Percentiles rank a stretch among this genome's conserved stretches.
Evolutionary conservation across 2,113 vertebrate species (phyloP).

Genomic region (Nannospalax galili): DNA sequence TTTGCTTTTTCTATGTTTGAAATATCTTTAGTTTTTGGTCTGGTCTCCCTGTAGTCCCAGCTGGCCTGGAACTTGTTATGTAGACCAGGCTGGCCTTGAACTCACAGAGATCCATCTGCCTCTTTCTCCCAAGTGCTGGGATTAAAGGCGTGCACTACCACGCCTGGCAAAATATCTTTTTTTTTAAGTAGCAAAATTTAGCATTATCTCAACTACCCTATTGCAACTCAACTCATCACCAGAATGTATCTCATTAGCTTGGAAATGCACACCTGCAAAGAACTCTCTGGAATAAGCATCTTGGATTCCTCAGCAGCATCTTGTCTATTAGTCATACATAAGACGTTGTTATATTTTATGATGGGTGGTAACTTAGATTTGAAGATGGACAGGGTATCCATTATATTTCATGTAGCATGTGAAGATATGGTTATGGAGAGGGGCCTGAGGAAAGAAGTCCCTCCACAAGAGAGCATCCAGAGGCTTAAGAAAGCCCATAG

Average conservation of each 20-base stretch:
- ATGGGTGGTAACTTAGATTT: not conserved
- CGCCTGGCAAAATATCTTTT: too few relatives aligned
- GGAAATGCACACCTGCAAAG: not conserved
- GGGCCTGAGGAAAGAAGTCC: rapidly evolving
- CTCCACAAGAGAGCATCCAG: not conserved
- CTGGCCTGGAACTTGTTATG: too few relatives aligned
- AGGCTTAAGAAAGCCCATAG: not conserved
- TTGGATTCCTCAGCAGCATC: not conserved
- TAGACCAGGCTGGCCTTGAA: too few relatives aligned
- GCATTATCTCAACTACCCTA: not conserved
- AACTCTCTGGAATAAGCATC: not conserved
- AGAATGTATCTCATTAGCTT: not conserved
- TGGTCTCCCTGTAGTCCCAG: too few relatives aligned
- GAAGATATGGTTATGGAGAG: too few relatives aligned
- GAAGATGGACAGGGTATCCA: not conserved
- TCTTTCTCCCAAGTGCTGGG: too few relatives aligned
- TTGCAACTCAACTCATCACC: not conserved
- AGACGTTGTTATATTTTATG: not conserved
- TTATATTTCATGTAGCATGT: not conserved
- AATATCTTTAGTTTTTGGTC: not conserved
- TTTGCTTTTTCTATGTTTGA: not conserved
- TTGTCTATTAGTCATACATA: not conserved
- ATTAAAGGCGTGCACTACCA: too few relatives aligned
- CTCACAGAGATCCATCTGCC: too few relatives aligned
- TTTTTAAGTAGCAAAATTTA: not conserved